Conservation (phyloP, 1,140 invertebrate species). For the Samia ricini region DNA sequence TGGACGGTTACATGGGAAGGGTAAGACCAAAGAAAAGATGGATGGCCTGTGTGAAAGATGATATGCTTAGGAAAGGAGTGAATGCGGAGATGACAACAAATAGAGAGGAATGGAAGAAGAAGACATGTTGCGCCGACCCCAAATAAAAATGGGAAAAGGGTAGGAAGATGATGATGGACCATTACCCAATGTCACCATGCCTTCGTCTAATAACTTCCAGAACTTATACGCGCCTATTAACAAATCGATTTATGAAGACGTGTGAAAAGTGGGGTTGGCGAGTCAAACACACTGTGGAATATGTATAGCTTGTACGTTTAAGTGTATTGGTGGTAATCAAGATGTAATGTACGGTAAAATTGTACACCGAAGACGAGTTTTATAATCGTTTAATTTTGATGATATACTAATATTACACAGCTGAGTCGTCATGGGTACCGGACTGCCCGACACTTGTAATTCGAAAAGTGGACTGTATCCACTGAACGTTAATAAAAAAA, state of each 20-base stretch:
- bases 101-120: no score
- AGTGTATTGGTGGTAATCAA: background rate
- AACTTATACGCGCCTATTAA: conserved; percentile 38
- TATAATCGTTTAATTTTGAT: conserved; percentile 15
- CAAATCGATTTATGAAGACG: conserved; percentile 24
- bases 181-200: conserved; percentile 18
- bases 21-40: no score
- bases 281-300: conserved; percentile 25
- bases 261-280: conserved; percentile 28
- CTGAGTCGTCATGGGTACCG: conserved; percentile 12
- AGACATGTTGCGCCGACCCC: no score
- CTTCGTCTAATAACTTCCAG: conserved; percentile 26
- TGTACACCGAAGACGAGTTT: conserved; percentile 15
- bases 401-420: conserved; percentile 15
- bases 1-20: no score
- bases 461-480: conserved; percentile 22
- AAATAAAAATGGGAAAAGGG: no score
- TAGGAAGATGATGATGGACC: no score
- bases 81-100: no score
- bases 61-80: no score
- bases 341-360: conserved; percentile 14
- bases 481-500: conserved; percentile 20
- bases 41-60: no score
- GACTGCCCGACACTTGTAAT: conserved; percentile 19
- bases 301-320: background rate